A percentile compares a stretch with the other conserved stretches of the same genome.
Conservation (phyloP, 2,797 vertebrate species). For the Artibeus lituratus region DNA sequence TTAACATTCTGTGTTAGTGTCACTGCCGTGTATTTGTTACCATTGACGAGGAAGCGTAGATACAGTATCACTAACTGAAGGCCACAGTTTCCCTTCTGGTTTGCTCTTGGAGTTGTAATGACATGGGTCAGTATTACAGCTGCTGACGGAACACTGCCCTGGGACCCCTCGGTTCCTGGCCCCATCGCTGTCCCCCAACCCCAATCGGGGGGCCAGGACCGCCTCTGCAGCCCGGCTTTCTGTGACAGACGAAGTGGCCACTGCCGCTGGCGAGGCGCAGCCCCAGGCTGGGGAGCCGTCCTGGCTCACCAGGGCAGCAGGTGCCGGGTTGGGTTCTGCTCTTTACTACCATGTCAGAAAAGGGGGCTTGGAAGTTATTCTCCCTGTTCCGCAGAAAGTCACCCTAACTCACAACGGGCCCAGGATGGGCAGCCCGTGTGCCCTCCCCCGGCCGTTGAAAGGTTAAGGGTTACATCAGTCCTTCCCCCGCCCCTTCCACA, state of each 20-base stretch:
- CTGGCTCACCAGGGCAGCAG: not conserved
- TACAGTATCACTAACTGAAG: not conserved
- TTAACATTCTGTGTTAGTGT: not conserved
- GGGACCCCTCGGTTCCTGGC: too few relatives aligned
- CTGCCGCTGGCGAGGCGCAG: not conserved
- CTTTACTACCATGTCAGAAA: not conserved
- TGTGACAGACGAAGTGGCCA: not conserved
- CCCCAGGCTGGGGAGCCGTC: not conserved
- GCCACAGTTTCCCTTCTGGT: too few relatives aligned
- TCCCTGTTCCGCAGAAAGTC: not conserved
- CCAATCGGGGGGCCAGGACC: not conserved
- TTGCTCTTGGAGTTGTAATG: not conserved
- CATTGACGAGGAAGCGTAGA: not conserved
- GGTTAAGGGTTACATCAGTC: accelerated
- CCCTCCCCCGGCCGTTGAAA: not conserved
- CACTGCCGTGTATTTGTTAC: not conserved
- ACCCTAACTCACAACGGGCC: not conserved
- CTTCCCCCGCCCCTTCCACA: not conserved
- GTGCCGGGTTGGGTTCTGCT: not conserved
- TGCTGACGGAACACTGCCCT: not conserved
- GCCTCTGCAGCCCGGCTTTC: not conserved
- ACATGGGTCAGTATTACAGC: accelerated
- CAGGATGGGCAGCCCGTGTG: not conserved
- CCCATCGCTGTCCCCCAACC: too few relatives aligned
- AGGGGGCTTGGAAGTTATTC: not conserved